Evolutionary conservation across 2,888 invertebrate species (phyloP), one percentile per base, ranked within the genome.

Genomic region (Heliothis peltigera): DNA sequence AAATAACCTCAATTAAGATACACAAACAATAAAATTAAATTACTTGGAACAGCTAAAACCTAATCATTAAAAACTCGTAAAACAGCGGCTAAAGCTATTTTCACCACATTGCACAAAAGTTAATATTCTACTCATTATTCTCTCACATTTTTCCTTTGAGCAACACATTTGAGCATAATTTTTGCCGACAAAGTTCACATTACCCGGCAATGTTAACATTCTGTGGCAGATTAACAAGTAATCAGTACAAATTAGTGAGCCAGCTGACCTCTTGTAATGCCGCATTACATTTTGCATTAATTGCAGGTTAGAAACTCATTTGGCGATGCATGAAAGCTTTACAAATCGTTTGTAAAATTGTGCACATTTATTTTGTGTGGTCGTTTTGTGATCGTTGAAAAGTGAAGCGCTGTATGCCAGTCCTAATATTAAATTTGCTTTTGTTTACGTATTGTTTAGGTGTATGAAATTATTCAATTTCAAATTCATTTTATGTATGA

Each of bases 221-320:
- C 51, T 69, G 72, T 64, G 71, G 66, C 64, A 65, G 72, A 80
- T 80, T 80, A 80, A 78, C 79, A 72, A 70, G 81, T 76, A 82
- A 83, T 81, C 81, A 76, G 78, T 73, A 75, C 70, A 71, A 83
- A 83, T 83, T 81, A 83, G 81, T 78, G 77, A 73, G 68, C 73
- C 82, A 65, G 71, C 82, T 76, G 82, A 75, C 80, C 77, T 67
- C 64, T 72, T 60, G 77, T 83, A 80, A 82, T 77, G 44, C 67
- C 54, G 77, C 62, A 73, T 81, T 76, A 71, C 72, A 79, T 77
- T 81, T 80, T 73, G 76, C 79, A 82, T 83, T 83, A 79, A 83
- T 79, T 70, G 70, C 76, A 70, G 72, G 75, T 75, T 81, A 81
- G 79, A 72, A 79, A 69, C 69, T 67, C 71, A 80, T 80, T 79